These are phyloP conservation scores for Netelia fuscicornis DNA, from an alignment of 2,888 invertebrate genomes.

Conservation along the genomic window DNA sequence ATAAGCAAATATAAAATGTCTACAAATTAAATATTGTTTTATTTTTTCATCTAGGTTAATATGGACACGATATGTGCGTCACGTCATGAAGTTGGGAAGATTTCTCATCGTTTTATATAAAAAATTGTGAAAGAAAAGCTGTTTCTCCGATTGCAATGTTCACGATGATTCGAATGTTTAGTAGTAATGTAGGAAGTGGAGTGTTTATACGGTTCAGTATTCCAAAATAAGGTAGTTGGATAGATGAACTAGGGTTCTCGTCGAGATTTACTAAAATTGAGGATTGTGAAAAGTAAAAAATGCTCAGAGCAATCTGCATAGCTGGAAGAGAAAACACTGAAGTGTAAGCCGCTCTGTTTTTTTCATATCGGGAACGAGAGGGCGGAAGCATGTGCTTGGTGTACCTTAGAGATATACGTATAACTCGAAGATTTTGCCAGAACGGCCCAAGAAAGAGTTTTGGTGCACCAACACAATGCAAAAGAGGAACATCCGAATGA, in stretches of 20 bases:
- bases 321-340: conserved; percentile 14
- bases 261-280: conserved; percentile 20
- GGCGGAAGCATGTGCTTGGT: not conserved
- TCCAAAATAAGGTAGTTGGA: conserved; percentile 27
- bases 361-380: too few species aligned
- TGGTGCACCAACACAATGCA: conserved; percentile 16
- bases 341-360: not conserved
- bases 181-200: conserved; percentile 59
- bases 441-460: conserved; percentile 34
- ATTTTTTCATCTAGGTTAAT: too few species aligned
- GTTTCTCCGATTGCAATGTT: conserved; percentile 57
- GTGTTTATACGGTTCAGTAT: conserved; percentile 54
- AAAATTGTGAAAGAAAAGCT: conserved; percentile 16
- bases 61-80: not conserved
- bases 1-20: too few species aligned
- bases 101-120: conserved; percentile 11
- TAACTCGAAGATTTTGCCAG: conserved; percentile 3
- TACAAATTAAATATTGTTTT: too few species aligned
- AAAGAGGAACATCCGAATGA: conserved; percentile 25
- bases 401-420: not conserved
- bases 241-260: not conserved
- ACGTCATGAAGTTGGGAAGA: not conserved
- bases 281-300: conserved; percentile 19
- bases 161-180: conserved; percentile 57
- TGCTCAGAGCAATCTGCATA: not conserved